Base-by-base conservation (phyloP, 2,113 vertebrate species). In the Bubalus kerabau region DNA sequence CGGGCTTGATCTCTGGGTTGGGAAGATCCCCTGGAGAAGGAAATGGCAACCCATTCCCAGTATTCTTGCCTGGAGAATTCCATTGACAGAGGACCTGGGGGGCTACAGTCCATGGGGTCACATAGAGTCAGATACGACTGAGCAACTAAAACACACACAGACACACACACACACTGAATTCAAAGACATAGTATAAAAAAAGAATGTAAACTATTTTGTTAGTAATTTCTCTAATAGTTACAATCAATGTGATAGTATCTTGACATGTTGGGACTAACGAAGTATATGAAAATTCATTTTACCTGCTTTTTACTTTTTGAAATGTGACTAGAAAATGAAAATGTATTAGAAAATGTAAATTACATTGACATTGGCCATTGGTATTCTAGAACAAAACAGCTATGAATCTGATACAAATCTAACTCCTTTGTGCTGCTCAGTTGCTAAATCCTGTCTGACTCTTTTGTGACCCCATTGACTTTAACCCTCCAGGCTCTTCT, bases 231-330 rank as follows among this genome's bases (percentile, higher is more conserved):
- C 16, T 84, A 87, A 48, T 24, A 0, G 54, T 88, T 43, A 56
- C 16, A 36, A 1, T 81, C 50, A 6, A 94, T 62, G 50, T 80
- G 19, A 26, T 59, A 62, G 30, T 83, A 82, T 90, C 84, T 90
- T 26, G 28, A 50, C 5, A 24, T 88, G 36, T 50, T 80, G 32
- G 11, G 43, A 93, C 96, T 32, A 83, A 40, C 21, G 40, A 87
- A 82, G n/a, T 54, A 52, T 67, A 86, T 32, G 60, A 89, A 87
- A 76, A 60, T 86, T 93, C 23, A 93, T 57, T 93, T 91, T 40
- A 78, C 8, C 15, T 90, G 0, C 36, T 91, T 94, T 90, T 46
- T 85, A 60, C 14, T 54, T 90, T 97, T 82, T 46, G 3, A 30
- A 94, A 60, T 80, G 36, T 57, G 71, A 40, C 71, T 43, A 56